phyloP scores from a whole-genome alignment of 2,113 vertebrate species.

The Lophotis ruficrista region DNA sequence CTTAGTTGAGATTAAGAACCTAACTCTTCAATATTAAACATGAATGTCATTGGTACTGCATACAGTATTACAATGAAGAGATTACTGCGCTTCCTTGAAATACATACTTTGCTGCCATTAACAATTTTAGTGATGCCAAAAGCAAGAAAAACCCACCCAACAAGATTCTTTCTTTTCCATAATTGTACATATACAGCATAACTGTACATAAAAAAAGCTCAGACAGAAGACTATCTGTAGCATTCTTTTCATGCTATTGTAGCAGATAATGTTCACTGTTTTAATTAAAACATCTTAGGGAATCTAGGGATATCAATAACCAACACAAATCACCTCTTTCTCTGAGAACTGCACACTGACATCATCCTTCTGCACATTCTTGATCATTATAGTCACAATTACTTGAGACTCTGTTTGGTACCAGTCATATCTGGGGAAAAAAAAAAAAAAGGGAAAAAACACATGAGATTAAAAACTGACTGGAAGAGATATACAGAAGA shows the following conservation, averaged over 20 bases:
- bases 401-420: conserved; percentile 98
- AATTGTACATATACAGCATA: not conserved
- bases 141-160: not conserved
- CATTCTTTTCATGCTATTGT: not conserved
- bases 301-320: not conserved
- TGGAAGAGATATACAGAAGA: not conserved
- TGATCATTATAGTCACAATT: conserved; percentile 92
- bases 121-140: not conserved
- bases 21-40: not conserved
- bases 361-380: conserved; percentile 88
- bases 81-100: not conserved
- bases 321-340: conserved; percentile 81
- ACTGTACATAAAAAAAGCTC: not conserved
- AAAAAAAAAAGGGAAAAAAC: not conserved
- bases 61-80: not conserved
- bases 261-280: not conserved
- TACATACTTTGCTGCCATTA: not conserved
- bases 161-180: not conserved
- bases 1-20: not conserved
- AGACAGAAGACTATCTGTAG: not conserved
- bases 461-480: not conserved
- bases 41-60: not conserved
- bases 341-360: conserved; percentile 85
- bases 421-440: conserved; percentile 84
- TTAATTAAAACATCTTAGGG: not conserved